Conservation (phyloP, 2,113 vertebrate species). For the Scopus umbretta region DNA sequence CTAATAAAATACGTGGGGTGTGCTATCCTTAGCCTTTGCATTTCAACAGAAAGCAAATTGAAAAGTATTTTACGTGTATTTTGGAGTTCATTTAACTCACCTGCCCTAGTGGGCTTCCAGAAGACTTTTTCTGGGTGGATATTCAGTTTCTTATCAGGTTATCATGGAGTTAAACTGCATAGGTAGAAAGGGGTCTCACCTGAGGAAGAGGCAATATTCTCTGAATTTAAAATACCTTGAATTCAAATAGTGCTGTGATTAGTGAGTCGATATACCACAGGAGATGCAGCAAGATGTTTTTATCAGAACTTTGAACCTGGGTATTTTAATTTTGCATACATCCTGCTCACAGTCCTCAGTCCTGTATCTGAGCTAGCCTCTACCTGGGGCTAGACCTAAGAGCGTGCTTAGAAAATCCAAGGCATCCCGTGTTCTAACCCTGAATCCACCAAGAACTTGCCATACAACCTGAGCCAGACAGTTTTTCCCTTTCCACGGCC, state of each 20-base stretch:
- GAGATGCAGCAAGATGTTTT: background rate
- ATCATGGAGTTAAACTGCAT: background rate
- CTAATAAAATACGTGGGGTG: background rate
- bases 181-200: background rate
- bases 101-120: background rate
- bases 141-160: background rate
- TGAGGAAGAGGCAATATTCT: background rate
- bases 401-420: background rate
- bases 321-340: background rate
- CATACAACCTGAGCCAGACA: background rate
- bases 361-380: background rate
- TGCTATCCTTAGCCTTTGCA: background rate
- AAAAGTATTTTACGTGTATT: background rate
- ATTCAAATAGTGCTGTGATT: background rate
- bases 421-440: background rate
- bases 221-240: background rate
- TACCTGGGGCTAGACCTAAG: background rate
- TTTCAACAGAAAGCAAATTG: background rate
- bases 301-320: background rate
- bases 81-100: background rate
- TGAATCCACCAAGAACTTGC: background rate
- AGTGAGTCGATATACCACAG: background rate
- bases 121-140: background rate
- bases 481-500: background rate
- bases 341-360: background rate